Base-by-base conservation (phyloP, 2,113 vertebrate species). In the Vulpes ferrilata region DNA sequence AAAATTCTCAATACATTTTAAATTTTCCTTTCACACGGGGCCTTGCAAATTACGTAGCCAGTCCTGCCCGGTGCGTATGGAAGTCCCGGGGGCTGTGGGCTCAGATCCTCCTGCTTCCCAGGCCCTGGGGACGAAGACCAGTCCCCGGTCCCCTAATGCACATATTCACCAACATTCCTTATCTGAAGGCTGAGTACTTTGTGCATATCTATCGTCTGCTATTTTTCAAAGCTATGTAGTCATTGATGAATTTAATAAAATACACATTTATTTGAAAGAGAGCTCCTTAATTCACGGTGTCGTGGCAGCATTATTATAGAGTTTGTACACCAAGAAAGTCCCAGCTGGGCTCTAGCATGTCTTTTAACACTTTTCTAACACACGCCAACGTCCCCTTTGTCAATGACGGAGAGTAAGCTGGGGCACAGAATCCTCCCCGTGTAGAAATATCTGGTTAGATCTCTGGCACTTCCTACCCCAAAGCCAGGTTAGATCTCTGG, bases 161-260 rank as follows among this genome's bases (percentile, higher is more conserved):
- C 1, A 3, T 65, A 38, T 73, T 65, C 51, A 65, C 57, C 62
- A 67, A 60, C 16, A 25, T 38, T 90, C 55, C 23, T 51, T 65
- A 43, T 71, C 76, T 78, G n/a, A 90, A 84, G 51, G 9, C 71
- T 84, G 79, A 93, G 73, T 11, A 67, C 5, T 57, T 53, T 67
- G 30, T 82, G 17, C 22, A 0, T 64, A 32, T 60, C 51, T 96
- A 2, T 25, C 51, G 55, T 55, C 17, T 48, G 7, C 5, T 71
- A 22, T 57, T 88, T 88, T 89, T 55, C 38, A 88, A 76, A 48
- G 82, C 69, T 79, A 51, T 15, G 15, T 67, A 51, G 5, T 53
- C 20, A 80, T 22, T 71, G 60, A 32, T 48, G 48, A 30, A 35
- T 89, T 90, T 86, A 79, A 71, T 74, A 65, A 87, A 55, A 78